phyloP scores from a whole-genome alignment of 2,113 vertebrate genomes.

The Sclerurus mexicanus region DNA sequence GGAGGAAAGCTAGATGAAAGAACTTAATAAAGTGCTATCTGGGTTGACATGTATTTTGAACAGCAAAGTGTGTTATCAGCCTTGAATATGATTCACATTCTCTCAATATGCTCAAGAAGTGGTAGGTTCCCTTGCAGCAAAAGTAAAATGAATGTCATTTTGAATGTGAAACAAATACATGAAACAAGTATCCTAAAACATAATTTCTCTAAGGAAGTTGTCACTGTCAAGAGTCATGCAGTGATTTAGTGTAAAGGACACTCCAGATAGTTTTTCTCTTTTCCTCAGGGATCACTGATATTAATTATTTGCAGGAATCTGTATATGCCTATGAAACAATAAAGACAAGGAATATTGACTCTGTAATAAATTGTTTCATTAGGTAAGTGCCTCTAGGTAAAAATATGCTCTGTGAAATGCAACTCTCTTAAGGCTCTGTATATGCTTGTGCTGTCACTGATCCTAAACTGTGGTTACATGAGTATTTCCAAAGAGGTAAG shows the following conservation, averaged over 20 bases:
- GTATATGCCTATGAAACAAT: neutral
- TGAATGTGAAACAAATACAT: neutral
- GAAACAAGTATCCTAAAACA: neutral
- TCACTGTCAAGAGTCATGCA: neutral
- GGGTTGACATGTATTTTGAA: neutral
- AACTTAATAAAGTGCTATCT: neutral
- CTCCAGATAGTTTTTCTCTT: neutral
- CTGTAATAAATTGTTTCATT: constrained; percentile 22
- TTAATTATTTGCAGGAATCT: constrained; percentile 31
- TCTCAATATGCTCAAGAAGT: neutral
- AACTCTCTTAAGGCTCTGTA: neutral
- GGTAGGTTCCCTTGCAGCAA: neutral
- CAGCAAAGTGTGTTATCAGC: neutral
- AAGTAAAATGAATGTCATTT: neutral
- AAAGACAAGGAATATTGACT: neutral
- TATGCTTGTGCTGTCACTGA: fast-evolving
- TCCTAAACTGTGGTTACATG: neutral
- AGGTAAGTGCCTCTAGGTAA: constrained; percentile 3
- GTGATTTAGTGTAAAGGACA: neutral
- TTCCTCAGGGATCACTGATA: neutral
- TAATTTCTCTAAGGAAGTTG: neutral
- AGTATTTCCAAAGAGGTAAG: neutral
- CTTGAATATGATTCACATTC: neutral
- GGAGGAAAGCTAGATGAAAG: neutral
- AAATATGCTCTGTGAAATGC: neutral